phyloP scores from a whole-genome alignment of 2,113 vertebrate genomes.

The Rhabdornis inornatus region DNA sequence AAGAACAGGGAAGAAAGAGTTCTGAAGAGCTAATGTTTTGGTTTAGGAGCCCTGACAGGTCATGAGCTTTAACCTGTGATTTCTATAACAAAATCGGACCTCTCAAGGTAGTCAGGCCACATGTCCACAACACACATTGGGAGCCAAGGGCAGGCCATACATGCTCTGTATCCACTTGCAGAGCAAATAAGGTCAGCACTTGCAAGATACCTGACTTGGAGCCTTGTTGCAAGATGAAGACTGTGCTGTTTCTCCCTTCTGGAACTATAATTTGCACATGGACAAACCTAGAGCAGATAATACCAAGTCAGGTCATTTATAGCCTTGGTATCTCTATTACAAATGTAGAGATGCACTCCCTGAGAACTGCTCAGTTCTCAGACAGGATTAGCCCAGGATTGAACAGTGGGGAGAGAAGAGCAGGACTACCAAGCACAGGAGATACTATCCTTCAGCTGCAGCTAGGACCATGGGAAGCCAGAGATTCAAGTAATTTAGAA shows the following conservation, averaged over 20 bases:
- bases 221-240: not conserved
- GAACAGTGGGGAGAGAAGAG: not conserved
- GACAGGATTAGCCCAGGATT: not conserved
- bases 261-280: not conserved
- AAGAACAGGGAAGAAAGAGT: not conserved
- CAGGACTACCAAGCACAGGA: not conserved
- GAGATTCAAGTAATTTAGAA: not conserved
- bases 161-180: not conserved
- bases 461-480: not conserved
- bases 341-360: not conserved
- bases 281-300: not conserved
- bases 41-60: not conserved
- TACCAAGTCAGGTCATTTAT: not conserved
- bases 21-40: not conserved
- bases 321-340: not conserved
- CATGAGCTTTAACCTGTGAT: not conserved
- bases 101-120: not conserved
- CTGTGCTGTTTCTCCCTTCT: not conserved
- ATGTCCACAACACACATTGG: fast-evolving
- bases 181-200: not conserved
- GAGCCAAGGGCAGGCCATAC: not conserved
- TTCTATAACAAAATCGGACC: not conserved
- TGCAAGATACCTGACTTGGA: not conserved
- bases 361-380: not conserved
- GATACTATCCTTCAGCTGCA: not conserved